These are phyloP conservation scores for Cebus imitator DNA, from an alignment of 2,113 vertebrate genomes.

Conservation along the genomic window DNA sequence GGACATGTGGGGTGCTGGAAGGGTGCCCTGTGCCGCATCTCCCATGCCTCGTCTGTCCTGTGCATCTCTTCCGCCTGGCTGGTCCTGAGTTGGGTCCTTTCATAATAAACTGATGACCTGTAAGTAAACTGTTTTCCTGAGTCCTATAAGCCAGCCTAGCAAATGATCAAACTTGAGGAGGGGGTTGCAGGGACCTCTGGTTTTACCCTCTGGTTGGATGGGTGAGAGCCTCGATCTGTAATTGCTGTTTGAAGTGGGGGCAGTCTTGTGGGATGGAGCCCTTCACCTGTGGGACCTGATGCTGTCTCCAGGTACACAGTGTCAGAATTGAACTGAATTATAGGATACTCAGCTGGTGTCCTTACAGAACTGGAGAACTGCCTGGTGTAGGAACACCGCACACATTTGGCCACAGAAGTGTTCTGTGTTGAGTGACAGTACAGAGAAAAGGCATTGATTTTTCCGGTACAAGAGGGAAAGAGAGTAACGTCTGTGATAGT, in stretches of 20 bases:
- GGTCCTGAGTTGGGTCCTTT: background rate
- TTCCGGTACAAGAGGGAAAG: background rate
- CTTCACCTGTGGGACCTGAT: background rate
- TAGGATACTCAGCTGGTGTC: background rate
- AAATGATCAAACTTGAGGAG: background rate
- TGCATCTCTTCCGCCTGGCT: background rate
- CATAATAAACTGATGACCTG: background rate
- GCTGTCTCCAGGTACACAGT: background rate
- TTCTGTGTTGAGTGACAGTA: background rate
- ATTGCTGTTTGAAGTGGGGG: background rate
- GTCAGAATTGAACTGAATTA: too few relatives aligned
- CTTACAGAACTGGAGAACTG: background rate
- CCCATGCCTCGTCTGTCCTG: background rate
- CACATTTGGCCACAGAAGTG: too few relatives aligned
- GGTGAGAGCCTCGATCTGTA: background rate
- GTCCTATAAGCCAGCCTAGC: background rate
- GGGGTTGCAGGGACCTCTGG: background rate
- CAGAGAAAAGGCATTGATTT: background rate
- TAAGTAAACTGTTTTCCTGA: background rate
- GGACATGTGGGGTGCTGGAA: too few relatives aligned
- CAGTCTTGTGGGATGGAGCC: background rate
- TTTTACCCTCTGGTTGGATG: background rate
- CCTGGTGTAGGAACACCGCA: background rate
- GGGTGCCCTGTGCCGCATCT: background rate
- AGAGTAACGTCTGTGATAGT: fast-evolving